phyloP scores from a whole-genome alignment of 2,888 invertebrate genomes.

The Drosophila demipolita region DNA sequence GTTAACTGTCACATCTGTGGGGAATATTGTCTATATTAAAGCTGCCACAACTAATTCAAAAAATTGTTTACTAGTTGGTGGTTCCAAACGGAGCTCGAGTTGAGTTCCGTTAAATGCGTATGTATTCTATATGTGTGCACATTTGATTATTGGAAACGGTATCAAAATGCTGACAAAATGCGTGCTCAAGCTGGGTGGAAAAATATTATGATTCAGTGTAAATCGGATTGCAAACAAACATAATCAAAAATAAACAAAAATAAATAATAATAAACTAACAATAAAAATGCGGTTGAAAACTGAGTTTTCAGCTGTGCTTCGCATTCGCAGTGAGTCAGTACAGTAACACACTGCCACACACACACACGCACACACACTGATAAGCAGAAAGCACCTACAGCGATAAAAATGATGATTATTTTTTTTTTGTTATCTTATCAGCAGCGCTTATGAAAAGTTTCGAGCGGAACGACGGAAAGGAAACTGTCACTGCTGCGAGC shows the following conservation, averaged over 20 bases:
- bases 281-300: neutral
- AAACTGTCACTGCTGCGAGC: slow-evolving; percentile 19
- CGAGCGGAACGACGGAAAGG: slow-evolving; percentile 35
- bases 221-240: neutral
- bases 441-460: slow-evolving; percentile 43
- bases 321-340: slow-evolving; percentile 6
- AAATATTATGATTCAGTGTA: neutral
- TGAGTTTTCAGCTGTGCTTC: neutral
- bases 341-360: neutral
- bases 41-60: neutral
- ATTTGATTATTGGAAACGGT: neutral
- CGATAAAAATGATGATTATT: slow-evolving; percentile 34
- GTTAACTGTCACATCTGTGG: neutral
- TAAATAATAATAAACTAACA: neutral
- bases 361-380: slow-evolving; percentile 20
- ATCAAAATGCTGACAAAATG: neutral
- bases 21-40: neutral
- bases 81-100: neutral
- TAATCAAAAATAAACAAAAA: neutral
- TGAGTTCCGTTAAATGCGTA: too few relatives aligned
- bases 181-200: neutral
- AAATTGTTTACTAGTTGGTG: neutral
- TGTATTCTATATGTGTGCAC: neutral
- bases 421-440: slow-evolving; percentile 37
- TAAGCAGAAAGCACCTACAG: slow-evolving; percentile 47